Conservation (phyloP, 2,797 vertebrate species). For the Dicrostonyx torquatus region DNA sequence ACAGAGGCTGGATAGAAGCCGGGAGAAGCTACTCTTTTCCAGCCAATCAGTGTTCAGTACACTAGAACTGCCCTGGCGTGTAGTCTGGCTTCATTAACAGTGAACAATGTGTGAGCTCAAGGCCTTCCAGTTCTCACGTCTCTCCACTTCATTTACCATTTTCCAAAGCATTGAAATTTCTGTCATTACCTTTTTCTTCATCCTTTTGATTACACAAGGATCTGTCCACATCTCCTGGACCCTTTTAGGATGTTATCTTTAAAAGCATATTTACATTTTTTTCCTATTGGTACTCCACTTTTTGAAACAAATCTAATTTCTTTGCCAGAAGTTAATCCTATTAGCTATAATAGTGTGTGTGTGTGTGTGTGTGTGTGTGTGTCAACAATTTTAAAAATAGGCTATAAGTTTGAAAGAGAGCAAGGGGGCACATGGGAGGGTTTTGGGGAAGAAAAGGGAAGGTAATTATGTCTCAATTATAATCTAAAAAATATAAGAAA, state of each 20-base stretch:
- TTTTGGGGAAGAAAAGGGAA: background rate
- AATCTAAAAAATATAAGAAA: background rate
- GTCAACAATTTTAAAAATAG: background rate
- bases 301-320: slow-evolving; percentile 35
- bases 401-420: background rate
- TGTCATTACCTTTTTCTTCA: background rate
- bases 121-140: too few species aligned
- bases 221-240: background rate
- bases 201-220: slow-evolving; percentile 25
- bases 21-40: background rate
- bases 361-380: background rate
- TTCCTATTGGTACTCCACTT: background rate
- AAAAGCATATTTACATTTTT: slow-evolving; percentile 32
- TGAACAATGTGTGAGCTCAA: background rate
- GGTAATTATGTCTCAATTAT: too few species aligned
- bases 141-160: background rate
- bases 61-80: rapidly evolving
- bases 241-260: slow-evolving; percentile 11
- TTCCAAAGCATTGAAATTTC: background rate
- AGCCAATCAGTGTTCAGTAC: background rate
- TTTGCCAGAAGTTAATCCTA: background rate
- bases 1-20: rapidly evolving
- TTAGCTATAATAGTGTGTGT: background rate
- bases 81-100: rapidly evolving
- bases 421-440: too few species aligned